Evolutionary conservation across 2,888 invertebrate genomes (phyloP).

Genomic region (Stenoptilia bipunctidactyla): DNA sequence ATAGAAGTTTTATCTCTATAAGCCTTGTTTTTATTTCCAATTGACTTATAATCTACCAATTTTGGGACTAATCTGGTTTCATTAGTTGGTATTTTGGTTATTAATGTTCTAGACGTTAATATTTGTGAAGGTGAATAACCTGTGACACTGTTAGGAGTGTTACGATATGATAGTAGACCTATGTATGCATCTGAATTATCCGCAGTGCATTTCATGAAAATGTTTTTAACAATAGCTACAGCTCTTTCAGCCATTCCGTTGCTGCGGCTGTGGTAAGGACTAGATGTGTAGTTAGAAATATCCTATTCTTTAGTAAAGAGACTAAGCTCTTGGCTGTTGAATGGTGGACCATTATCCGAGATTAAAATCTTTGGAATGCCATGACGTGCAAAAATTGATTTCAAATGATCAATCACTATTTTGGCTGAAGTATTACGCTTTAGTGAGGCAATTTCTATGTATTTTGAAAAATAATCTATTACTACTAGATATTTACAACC

Average conservation of each 20-base stretch:
- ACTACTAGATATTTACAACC: constrained; percentile 11
- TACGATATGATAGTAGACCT: background rate
- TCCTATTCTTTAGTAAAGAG: constrained; percentile 4
- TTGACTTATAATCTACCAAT: background rate
- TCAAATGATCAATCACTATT: constrained; percentile 9
- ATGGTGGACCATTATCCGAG: constrained; percentile 5
- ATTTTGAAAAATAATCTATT: constrained; percentile 11
- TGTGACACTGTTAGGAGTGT: no score
- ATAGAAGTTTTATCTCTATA: background rate
- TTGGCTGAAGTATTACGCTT: background rate
- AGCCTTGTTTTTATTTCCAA: background rate
- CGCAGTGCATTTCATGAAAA: constrained; percentile 5
- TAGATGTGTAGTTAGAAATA: constrained; percentile 5
- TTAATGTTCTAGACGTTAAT: background rate
- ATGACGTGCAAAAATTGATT: constrained; percentile 10
- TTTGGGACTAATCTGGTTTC: background rate
- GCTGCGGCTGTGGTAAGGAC: constrained; percentile 5
- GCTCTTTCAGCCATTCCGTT: constrained; percentile 8
- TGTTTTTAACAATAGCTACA: constrained; percentile 4
- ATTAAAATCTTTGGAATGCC: constrained; percentile 7
- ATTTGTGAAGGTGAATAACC: background rate
- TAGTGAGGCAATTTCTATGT: constrained; percentile 5
- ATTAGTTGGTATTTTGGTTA: background rate
- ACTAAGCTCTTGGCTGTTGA: constrained; percentile 4
- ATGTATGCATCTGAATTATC: constrained; percentile 8